Conservation (phyloP, 1,140 invertebrate species). For the Dendrolimus kikuchii region DNA sequence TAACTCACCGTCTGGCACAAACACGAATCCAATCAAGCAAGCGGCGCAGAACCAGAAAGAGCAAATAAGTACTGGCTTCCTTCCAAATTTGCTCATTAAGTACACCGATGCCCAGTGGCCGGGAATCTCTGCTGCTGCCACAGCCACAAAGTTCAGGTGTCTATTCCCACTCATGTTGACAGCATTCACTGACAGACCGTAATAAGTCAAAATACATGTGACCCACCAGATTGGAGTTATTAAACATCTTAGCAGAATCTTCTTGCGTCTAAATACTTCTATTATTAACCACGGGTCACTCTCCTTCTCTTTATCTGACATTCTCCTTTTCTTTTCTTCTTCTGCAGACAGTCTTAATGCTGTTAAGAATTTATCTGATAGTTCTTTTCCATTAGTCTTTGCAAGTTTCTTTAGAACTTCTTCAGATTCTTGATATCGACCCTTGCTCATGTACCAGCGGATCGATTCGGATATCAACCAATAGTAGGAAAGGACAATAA, state of each 20-base stretch:
- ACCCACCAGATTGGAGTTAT: constrained; percentile 81
- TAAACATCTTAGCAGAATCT: constrained; percentile 74
- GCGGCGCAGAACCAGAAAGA: background rate
- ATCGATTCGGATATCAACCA: constrained; percentile 77
- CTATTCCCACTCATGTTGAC: constrained; percentile 76
- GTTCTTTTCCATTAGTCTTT: constrained; percentile 75
- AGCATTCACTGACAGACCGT: constrained; percentile 78
- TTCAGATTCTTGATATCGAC: constrained; percentile 76
- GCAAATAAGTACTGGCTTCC: constrained; percentile 30
- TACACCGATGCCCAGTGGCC: constrained; percentile 75
- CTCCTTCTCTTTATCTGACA: constrained; percentile 18
- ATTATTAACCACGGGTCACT: constrained; percentile 56
- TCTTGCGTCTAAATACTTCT: constrained; percentile 72
- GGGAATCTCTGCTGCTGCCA: constrained; percentile 79
- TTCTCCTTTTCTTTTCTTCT: constrained; percentile 9
- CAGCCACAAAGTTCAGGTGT: constrained; percentile 80
- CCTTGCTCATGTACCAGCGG: constrained; percentile 82
- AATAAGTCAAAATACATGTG: constrained; percentile 78
- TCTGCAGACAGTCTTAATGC: constrained; percentile 23
- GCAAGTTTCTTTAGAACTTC: constrained; percentile 73
- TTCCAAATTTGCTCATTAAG: constrained; percentile 37
- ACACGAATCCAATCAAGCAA: background rate
- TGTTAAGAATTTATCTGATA: constrained; percentile 71
- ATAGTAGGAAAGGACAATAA: constrained; percentile 75
- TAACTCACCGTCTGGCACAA: background rate